These are phyloP conservation scores for Platalea minor DNA, from an alignment of 2,797 vertebrate genomes.

Conservation along the genomic window DNA sequence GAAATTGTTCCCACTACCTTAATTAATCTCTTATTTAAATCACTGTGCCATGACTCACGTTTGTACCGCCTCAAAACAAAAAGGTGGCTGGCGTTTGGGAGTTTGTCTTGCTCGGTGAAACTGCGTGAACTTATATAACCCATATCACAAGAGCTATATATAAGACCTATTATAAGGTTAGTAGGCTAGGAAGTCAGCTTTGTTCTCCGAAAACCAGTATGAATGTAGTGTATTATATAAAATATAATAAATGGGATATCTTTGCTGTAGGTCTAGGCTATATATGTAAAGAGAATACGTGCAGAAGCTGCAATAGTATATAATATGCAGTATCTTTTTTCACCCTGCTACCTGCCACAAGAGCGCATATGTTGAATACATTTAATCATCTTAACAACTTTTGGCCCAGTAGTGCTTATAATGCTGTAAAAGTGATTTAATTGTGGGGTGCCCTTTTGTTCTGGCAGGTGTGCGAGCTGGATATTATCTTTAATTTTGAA, in stretches of 20 bases:
- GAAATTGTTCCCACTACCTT: neutral
- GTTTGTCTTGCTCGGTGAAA: neutral
- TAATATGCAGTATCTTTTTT: neutral
- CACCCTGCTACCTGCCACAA: neutral
- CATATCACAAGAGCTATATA: neutral
- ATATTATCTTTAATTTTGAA: slow-evolving; percentile 99
- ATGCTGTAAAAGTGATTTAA: neutral
- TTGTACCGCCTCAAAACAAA: neutral
- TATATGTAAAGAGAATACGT: neutral
- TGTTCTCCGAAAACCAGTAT: neutral
- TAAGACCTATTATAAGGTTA: neutral
- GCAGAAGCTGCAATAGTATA: neutral
- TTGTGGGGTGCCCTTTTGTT: neutral
- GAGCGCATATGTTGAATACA: neutral
- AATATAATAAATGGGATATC: neutral
- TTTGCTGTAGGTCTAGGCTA: neutral
- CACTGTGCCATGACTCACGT: neutral
- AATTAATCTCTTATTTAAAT: neutral
- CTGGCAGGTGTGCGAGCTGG: slow-evolving; percentile 90
- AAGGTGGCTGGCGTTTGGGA: neutral
- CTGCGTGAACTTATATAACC: rapidly evolving
- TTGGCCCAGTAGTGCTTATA: neutral
- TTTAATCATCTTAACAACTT: neutral
- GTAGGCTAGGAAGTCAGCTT: neutral
- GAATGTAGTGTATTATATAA: neutral